Evolutionary conservation across 1,140 invertebrate genomes (phyloP).

Genomic region (Lasaia peninsularis): DNA sequence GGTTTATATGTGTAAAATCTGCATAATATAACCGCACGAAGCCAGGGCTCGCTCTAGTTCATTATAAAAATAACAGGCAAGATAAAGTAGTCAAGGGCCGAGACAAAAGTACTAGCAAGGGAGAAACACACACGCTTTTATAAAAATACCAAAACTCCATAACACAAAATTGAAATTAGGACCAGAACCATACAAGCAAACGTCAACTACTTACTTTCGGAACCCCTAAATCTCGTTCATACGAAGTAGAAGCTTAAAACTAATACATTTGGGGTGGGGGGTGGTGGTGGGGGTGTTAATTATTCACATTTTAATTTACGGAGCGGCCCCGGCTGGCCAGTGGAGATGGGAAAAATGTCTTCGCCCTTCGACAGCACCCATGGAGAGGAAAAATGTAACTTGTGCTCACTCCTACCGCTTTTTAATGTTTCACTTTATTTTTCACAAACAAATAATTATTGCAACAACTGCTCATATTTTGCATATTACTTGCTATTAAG

Average conservation of each 20-base stretch:
- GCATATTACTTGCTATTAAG: neutral
- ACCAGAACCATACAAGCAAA: conserved; percentile 25
- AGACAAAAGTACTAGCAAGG: too few relatives aligned
- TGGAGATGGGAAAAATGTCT: conserved; percentile 64
- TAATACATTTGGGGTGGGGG: conserved; percentile 63
- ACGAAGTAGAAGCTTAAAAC: conserved; percentile 67
- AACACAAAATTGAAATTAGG: conserved; percentile 14
- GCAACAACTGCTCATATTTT: too few relatives aligned
- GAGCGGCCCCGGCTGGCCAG: conserved; percentile 47
- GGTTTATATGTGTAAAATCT: too few relatives aligned
- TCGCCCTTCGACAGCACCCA: conserved; percentile 59
- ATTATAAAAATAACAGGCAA: too few relatives aligned
- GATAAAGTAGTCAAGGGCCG: too few relatives aligned
- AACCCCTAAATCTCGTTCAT: conserved; percentile 50
- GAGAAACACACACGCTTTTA: too few relatives aligned
- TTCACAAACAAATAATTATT: too few relatives aligned
- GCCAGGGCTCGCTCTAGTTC: too few relatives aligned
- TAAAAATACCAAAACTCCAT: too few relatives aligned
- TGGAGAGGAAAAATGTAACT: conserved; percentile 20
- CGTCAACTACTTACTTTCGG: conserved; percentile 41
- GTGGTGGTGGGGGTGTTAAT: conserved; percentile 52
- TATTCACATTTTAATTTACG: conserved; percentile 74
- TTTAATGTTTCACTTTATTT: too few relatives aligned
- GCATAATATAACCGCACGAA: too few relatives aligned
- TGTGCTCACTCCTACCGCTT: neutral